These are phyloP conservation scores for Callorhinus ursinus DNA, from an alignment of 2,113 vertebrate species.

Conservation along the genomic window DNA sequence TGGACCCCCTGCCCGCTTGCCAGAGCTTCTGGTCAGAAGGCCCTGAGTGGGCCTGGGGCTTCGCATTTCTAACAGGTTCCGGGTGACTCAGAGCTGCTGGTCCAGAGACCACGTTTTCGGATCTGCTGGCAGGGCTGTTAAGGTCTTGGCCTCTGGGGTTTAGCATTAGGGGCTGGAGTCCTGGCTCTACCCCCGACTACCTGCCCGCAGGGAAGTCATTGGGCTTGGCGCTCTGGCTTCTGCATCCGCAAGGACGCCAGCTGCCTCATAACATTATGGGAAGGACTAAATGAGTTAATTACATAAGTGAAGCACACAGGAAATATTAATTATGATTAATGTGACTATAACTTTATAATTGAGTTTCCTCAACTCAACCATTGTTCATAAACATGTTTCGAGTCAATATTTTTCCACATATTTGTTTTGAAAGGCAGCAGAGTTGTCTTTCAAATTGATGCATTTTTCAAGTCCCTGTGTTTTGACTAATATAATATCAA, in stretches of 20 bases:
- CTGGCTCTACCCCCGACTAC: not conserved
- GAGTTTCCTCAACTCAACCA: slow-evolving; percentile 22
- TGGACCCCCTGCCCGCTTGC: not conserved
- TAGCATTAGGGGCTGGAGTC: not conserved
- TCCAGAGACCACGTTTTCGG: not conserved
- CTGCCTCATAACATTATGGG: not conserved
- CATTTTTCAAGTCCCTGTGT: not conserved
- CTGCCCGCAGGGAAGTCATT: not conserved
- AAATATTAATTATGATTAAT: slow-evolving; percentile 37
- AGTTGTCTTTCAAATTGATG: not conserved
- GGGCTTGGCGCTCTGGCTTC: fast-evolving
- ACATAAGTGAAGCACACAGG: not conserved
- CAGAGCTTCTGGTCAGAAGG: not conserved
- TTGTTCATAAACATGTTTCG: slow-evolving; percentile 21
- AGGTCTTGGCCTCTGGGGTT: not conserved
- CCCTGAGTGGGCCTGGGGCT: not conserved
- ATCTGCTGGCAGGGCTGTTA: too few relatives aligned
- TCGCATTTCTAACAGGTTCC: not conserved
- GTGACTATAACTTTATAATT: slow-evolving; percentile 23
- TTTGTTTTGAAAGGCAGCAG: not conserved
- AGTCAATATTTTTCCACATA: not conserved
- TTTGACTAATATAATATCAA: not conserved
- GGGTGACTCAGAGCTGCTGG: not conserved
- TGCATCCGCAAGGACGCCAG: not conserved
- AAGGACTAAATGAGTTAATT: not conserved